phyloP scores from a whole-genome alignment of 2,797 vertebrate species.

The Peromyscus attwateri region DNA sequence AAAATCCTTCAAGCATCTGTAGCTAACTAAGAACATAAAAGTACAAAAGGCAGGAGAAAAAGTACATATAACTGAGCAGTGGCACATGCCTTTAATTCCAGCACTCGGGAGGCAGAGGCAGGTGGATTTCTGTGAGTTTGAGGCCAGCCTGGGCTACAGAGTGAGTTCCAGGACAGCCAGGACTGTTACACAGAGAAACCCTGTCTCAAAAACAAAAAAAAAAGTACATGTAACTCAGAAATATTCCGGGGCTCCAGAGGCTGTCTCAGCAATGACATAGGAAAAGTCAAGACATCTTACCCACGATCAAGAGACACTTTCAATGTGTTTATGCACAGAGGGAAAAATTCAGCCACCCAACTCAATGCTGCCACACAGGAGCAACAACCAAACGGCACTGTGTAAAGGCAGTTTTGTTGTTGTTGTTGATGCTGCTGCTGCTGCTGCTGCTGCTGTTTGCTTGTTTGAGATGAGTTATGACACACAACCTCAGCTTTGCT shows the following conservation, averaged over 20 bases:
- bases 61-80: not conserved
- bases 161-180: not conserved
- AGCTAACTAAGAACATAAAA: conserved; percentile 54
- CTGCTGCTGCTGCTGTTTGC: not conserved
- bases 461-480: not conserved
- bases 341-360: not conserved
- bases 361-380: not conserved
- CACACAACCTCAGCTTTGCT: not conserved
- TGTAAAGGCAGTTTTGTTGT: not conserved
- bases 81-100: not conserved
- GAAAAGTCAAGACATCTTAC: not conserved
- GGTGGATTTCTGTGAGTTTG: not conserved
- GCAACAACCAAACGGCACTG: not conserved
- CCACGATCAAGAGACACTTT: conserved; percentile 18
- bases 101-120: not conserved
- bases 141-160: not conserved
- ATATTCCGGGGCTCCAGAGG: conserved; percentile 2
- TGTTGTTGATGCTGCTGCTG: too few species aligned
- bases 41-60: not conserved
- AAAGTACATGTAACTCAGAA: conserved; percentile 51
- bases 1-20: conserved; percentile 62
- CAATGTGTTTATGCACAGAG: not conserved
- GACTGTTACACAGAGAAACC: not conserved
- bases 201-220: not conserved
- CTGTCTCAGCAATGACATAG: not conserved